Base-by-base conservation (phyloP, 2,888 invertebrate species). In the Amphimallon solstitiale region DNA sequence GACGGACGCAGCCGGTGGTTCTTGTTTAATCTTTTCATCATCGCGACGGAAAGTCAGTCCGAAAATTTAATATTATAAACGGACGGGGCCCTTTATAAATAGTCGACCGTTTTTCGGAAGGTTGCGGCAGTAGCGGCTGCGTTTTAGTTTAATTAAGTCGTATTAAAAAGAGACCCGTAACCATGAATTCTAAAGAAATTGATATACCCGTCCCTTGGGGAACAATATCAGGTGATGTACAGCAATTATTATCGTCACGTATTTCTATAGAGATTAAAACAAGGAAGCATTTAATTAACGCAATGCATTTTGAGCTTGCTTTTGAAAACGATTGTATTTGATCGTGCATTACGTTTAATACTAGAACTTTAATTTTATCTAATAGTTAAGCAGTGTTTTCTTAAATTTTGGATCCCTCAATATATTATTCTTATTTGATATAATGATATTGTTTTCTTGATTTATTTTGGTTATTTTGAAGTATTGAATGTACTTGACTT, bases 141-240 rank as follows among this genome's bases (percentile, higher is more conserved):
- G 45, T 59, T 29, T 59, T 21, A 29, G 23, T 23, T 59, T 59
- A 59, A 59, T 59, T 59, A 59, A 59, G 29, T 59, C 29, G 14
- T 29, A 23, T 43, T 14, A 19, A 56, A 23, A 43, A 14, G 21
- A 29, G 29, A 29, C 29, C 29, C 29, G 19, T 29, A 21, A 14
- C 34, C 15, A 65, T 52, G 52, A 51, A 61, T 35, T 38, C 67
- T 35, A 56, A 67, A 67, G 67, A 67, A 60, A 67, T 67, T 63
- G 60, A 67, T 43, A 63, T 67, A 34, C 14, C 59, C 19, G 49
- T 59, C 2, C 59, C 67, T 0, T 67, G 67, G 67, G 67, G 67
- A 10, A 63, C 23, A 56, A 63, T 67, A 56, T 23, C 67, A 63
- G 67, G 67, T 67, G 59, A 67, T 29, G 56, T 63, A 59, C 38